Evolutionary conservation across 2,113 vertebrate species (phyloP).

Genomic region (Callaeas wilsoni): DNA sequence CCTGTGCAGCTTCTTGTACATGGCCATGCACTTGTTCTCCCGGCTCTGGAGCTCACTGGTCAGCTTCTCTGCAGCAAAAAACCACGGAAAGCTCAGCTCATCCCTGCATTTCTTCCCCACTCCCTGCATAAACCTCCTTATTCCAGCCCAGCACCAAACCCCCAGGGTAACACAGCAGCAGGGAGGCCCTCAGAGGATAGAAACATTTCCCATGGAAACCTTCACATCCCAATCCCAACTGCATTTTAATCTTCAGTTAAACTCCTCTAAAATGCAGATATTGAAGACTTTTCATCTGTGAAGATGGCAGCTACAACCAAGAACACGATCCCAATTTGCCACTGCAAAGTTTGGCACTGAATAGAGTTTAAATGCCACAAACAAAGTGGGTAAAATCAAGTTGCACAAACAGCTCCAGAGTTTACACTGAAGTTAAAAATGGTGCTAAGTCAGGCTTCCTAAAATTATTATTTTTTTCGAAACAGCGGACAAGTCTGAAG

Average conservation of each 20-base stretch:
- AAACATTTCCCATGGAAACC: neutral
- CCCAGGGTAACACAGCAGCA: neutral
- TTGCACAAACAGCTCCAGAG: neutral
- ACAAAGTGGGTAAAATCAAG: neutral
- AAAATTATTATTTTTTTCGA: neutral
- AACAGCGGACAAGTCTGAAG: neutral
- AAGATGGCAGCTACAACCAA: neutral
- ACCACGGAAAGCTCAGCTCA: neutral
- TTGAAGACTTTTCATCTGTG: neutral
- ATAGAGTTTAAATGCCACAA: neutral
- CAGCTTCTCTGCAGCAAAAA: conserved; percentile 87
- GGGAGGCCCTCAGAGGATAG: neutral
- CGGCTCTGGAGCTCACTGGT: conserved; percentile 96
- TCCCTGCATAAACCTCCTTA: neutral
- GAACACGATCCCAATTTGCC: neutral
- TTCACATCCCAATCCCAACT: neutral
- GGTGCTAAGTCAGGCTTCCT: neutral
- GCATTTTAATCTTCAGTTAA: neutral
- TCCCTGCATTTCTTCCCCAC: neutral
- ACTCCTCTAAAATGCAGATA: neutral
- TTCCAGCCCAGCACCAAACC: neutral
- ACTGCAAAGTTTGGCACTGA: neutral
- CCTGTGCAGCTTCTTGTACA: conserved; percentile 87
- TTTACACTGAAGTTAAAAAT: neutral
- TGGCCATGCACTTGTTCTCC: conserved; percentile 95